These are phyloP conservation scores for Donacobius atricapilla DNA, from an alignment of 2,113 vertebrate genomes.

Conservation along the genomic window DNA sequence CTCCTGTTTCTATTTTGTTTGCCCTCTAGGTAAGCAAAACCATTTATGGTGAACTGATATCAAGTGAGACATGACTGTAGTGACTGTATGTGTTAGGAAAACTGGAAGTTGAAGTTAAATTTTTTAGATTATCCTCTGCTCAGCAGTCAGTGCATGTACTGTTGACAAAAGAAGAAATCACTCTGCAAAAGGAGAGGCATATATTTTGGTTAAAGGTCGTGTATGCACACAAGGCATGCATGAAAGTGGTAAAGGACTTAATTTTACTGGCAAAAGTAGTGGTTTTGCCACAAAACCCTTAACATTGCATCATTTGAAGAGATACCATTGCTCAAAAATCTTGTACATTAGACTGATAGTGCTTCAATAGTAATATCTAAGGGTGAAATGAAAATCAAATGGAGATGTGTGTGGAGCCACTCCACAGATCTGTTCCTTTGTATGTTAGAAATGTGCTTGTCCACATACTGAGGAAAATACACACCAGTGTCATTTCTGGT, in stretches of 20 bases:
- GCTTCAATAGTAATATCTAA: background rate
- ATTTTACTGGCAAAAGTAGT: background rate
- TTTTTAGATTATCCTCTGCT: background rate
- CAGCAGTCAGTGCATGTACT: background rate
- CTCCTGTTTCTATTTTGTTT: background rate
- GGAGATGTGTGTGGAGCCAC: rapidly evolving
- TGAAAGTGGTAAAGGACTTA: background rate
- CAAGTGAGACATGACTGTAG: background rate
- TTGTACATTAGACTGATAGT: background rate
- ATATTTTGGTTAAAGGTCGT: background rate
- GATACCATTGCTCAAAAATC: background rate
- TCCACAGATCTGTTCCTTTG: background rate
- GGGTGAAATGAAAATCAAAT: background rate
- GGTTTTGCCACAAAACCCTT: background rate
- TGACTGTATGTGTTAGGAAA: background rate
- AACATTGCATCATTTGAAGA: background rate
- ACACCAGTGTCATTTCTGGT: background rate
- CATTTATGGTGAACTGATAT: background rate
- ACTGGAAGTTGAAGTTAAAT: background rate
- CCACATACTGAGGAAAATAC: background rate
- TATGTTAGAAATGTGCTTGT: background rate
- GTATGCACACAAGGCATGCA: background rate
- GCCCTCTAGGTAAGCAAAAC: background rate
- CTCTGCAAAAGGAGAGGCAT: background rate
- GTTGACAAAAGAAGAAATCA: background rate